These are phyloP conservation scores for Trichechus manatus DNA, from an alignment of 2,113 vertebrate species.

Conservation along the genomic window DNA sequence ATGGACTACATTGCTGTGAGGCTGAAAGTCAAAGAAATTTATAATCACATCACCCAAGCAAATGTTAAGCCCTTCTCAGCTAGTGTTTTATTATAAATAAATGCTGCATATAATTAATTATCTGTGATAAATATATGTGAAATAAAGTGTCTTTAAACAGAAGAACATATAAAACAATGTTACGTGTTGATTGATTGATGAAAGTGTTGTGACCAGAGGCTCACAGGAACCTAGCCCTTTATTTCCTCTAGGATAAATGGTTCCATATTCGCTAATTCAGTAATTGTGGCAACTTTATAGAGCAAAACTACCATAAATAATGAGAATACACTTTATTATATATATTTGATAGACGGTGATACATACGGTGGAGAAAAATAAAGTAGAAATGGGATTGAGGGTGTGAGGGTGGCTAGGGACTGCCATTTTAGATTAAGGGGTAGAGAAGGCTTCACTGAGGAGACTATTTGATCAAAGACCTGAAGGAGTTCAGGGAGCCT, in stretches of 20 bases:
- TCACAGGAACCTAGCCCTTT: not conserved
- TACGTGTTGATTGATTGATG: not conserved
- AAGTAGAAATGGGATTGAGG: not conserved
- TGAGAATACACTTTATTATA: not conserved
- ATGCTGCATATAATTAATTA: not conserved
- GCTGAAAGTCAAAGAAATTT: not conserved
- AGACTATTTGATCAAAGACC: not conserved
- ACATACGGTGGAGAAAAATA: not conserved
- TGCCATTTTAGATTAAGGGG: not conserved
- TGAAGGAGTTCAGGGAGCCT: not conserved
- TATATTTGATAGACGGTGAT: not conserved
- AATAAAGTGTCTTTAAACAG: not conserved
- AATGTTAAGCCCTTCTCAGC: not conserved
- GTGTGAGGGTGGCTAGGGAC: not conserved
- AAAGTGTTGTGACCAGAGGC: not conserved
- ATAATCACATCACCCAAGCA: not conserved
- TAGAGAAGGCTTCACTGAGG: not conserved
- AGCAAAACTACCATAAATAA: not conserved
- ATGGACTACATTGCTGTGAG: not conserved
- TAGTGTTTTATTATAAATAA: not conserved
- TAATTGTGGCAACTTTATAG: not conserved
- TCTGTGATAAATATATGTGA: not conserved
- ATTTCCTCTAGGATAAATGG: not conserved
- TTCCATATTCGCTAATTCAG: not conserved
- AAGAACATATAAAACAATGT: not conserved